Base-by-base conservation (phyloP, 2,113 vertebrate genomes). In the Python bivittatus region DNA sequence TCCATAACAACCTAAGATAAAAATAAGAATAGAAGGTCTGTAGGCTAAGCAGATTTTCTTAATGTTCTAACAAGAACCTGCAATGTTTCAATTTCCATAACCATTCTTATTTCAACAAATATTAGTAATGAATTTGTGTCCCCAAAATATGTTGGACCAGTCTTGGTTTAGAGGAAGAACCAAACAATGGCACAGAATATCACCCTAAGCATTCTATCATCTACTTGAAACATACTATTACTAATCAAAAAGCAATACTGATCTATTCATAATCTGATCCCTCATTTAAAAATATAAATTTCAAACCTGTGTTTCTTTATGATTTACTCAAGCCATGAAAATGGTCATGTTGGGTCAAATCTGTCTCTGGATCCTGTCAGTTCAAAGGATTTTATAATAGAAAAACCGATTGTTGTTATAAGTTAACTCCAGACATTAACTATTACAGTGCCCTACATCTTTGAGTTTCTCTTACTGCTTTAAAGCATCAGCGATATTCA, bases 1-100 rank as follows among this genome's bases (percentile, higher is more conserved):
- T 0, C 99, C 99, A 0, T 99, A 99, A 95, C 99, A 99, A 97
- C 99, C 99, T 99, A 87, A 29, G 72, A 95, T 5, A 91, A 44
- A 89, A 58, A 93, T 20, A 93, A 0, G 93, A 0, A 91, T 9
- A 0, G 94, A 0, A 90, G 25, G 9, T 42, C 33, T 91, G 27
- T 48, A 91, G 4, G 10, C 53, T 88, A 92, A 3, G 91, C 33
- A 92, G 57, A 10, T 58, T 8, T 27, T 92, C 38, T 84, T 25
- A 13, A 9, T 58, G 57, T 58, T 42, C 13, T 57, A 68, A 85
- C 22, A n/a, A 54, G 38, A 84, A 11, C 15, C 57, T 8, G 23
- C 38, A 44, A 13, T 15, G 3, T 90, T 91, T 53, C 25, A 91
- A 10, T 57, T 2, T 84, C 79, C 22, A 84, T 38, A 58, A 52